Conservation (phyloP, 2,797 vertebrate genomes). For the Premnoplex brunnescens region DNA sequence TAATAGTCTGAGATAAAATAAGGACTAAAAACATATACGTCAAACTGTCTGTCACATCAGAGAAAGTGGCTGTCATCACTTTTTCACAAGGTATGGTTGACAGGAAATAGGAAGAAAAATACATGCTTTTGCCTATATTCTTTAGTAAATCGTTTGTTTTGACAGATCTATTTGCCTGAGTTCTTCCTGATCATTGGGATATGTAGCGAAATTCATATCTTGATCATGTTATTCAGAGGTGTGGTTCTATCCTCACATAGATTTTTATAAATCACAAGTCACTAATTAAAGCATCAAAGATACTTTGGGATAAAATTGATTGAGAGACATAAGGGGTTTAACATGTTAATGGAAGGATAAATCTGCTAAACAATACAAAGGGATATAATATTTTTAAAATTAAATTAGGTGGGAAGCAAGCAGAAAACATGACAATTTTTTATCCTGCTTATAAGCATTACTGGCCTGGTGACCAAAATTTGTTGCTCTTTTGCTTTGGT, state of each 20-base stretch:
- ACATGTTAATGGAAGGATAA: neutral
- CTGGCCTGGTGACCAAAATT: neutral
- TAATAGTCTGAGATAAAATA: neutral
- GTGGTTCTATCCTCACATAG: neutral
- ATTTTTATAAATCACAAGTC: neutral
- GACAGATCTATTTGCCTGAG: neutral
- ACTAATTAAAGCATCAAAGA: neutral
- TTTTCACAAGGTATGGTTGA: neutral
- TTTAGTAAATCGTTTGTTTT: neutral
- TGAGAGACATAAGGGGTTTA: neutral
- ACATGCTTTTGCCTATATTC: neutral
- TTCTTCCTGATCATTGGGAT: neutral
- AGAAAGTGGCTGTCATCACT: neutral
- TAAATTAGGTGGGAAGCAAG: neutral
- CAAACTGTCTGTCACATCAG: neutral
- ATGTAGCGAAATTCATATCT: neutral
- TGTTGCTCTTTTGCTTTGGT: neutral
- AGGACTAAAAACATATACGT: neutral
- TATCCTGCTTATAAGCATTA: neutral
- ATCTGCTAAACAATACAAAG: neutral
- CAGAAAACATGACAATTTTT: neutral
- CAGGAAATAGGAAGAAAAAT: constrained; percentile 1
- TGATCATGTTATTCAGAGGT: neutral
- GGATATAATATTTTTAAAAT: neutral
- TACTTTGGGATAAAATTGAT: neutral